Conservation (phyloP, 2,113 vertebrate genomes). For the Clarias batrachus region DNA sequence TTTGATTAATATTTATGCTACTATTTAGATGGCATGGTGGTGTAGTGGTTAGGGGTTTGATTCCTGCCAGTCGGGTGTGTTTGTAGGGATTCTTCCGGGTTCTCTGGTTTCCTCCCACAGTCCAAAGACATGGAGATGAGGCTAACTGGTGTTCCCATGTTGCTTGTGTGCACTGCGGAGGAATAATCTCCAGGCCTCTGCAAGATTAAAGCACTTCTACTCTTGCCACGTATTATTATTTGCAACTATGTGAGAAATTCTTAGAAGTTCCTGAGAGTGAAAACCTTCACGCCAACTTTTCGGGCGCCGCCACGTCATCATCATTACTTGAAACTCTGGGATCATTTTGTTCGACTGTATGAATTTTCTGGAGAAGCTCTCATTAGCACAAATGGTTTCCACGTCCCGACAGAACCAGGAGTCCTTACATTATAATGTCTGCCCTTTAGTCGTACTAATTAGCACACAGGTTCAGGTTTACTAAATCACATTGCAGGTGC, state of each 20-base stretch:
- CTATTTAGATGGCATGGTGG: too few relatives aligned
- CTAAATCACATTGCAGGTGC: not conserved
- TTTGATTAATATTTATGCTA: not conserved
- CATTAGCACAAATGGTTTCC: not conserved
- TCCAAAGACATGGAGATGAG: too few relatives aligned
- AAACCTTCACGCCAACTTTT: not conserved
- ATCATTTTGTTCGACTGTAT: not conserved
- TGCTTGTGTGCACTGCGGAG: too few relatives aligned
- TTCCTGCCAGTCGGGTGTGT: too few relatives aligned
- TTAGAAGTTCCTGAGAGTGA: not conserved
- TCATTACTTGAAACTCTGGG: not conserved
- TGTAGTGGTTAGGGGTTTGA: too few relatives aligned
- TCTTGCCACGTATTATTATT: not conserved
- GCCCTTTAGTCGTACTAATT: not conserved
- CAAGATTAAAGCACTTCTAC: not conserved
- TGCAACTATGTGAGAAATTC: not conserved
- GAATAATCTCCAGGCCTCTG: too few relatives aligned
- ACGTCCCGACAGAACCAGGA: not conserved
- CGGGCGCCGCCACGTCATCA: not conserved
- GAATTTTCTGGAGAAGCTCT: not conserved
- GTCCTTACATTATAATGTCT: not conserved
- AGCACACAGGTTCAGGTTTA: not conserved
- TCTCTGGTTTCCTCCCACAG: too few relatives aligned
- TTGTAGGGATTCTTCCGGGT: too few relatives aligned
- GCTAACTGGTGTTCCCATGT: too few relatives aligned